These are phyloP conservation scores for mouse (Mus musculus) DNA, from an alignment of 2,113 vertebrate species.

Conservation along the genomic window DNA sequence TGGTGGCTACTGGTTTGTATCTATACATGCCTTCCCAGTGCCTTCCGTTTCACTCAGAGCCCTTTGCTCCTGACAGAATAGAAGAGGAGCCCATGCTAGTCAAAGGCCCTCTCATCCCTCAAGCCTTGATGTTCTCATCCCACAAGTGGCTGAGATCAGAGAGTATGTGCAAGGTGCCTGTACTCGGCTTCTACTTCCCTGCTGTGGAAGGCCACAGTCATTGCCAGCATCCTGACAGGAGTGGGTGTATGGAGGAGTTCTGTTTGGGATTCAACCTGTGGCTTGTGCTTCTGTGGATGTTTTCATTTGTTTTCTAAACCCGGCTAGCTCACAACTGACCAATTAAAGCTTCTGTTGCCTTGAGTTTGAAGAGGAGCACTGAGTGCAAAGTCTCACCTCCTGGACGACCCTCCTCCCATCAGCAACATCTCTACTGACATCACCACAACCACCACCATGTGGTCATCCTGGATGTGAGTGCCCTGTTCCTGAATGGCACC, in stretches of 20 bases:
- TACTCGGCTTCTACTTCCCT: neutral
- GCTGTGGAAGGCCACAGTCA: neutral
- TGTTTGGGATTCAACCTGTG: neutral
- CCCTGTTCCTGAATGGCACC: neutral
- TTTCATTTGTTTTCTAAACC: neutral
- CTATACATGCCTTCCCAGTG: too few species aligned
- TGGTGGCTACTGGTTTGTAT: neutral
- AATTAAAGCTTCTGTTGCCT: neutral
- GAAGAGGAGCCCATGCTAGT: neutral
- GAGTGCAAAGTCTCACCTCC: rapidly evolving
- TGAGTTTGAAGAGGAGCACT: rapidly evolving
- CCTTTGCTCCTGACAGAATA: rapidly evolving
- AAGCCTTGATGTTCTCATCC: too few species aligned
- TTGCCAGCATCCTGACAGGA: neutral
- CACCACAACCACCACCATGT: rapidly evolving
- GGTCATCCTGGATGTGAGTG: neutral
- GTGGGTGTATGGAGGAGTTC: neutral
- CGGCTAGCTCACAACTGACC: rapidly evolving
- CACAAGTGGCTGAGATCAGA: too few species aligned
- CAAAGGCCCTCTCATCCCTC: neutral
- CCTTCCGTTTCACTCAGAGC: too few species aligned
- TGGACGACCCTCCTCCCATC: neutral
- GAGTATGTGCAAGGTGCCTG: too few species aligned
- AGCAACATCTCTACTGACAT: too few species aligned
- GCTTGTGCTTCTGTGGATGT: too few species aligned